phyloP scores from a whole-genome alignment of 2,797 vertebrate species.

The Oreochromis mossambicus region DNA sequence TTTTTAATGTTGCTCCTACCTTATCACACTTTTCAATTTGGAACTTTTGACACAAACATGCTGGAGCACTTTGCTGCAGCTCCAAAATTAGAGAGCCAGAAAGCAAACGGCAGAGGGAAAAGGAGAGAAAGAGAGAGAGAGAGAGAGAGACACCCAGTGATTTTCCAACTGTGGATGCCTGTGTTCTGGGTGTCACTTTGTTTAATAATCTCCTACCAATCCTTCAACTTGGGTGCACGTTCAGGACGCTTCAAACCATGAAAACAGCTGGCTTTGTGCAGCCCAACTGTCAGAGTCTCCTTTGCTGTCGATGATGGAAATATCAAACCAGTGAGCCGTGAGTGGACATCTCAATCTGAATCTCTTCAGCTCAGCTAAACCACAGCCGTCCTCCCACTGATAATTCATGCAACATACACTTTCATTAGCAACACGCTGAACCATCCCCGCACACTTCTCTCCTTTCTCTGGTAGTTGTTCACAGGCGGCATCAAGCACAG shows the following conservation, averaged over 20 bases:
- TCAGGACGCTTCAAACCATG: constrained; percentile 76
- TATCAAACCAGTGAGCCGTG: constrained; percentile 81
- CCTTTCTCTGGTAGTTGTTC: neutral
- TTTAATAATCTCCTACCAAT: constrained; percentile 81
- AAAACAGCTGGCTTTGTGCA: constrained; percentile 83
- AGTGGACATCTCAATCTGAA: constrained; percentile 81
- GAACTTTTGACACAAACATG: constrained; percentile 59
- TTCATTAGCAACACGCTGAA: constrained; percentile 45
- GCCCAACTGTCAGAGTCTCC: constrained; percentile 81
- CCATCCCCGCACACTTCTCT: neutral
- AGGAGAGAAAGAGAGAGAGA: neutral
- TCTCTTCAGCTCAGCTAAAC: constrained; percentile 65
- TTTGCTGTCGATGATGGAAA: constrained; percentile 82
- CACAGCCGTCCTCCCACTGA: constrained; percentile 60
- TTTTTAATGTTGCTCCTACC: constrained; percentile 56
- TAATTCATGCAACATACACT: constrained; percentile 73
- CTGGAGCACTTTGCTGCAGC: constrained; percentile 52
- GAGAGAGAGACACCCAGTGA: constrained; percentile 36
- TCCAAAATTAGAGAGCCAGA: constrained; percentile 45
- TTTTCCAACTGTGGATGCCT: constrained; percentile 66
- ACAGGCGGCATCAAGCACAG: constrained; percentile 8
- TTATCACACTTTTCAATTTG: constrained; percentile 65
- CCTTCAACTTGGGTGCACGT: constrained; percentile 77
- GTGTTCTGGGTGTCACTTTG: constrained; percentile 78
- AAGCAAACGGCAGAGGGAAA: neutral